A percentile compares a stretch with the other conserved stretches of the same genome.
Conservation (phyloP, 1,140 invertebrate species). For the Oedothorax gibbosus region DNA sequence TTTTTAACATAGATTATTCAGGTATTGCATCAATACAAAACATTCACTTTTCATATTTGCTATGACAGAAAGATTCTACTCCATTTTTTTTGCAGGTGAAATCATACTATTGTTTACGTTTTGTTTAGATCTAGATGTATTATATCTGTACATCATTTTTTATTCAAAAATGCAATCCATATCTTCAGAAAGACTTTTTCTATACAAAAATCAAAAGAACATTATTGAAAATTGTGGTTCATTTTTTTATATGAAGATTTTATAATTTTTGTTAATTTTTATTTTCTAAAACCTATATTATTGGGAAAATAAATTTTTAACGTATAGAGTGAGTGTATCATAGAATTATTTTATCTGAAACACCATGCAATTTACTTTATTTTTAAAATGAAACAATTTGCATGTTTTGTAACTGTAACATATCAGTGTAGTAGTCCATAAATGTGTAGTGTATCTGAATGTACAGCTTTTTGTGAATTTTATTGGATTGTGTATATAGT, state of each 20-base stretch:
- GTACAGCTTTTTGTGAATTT: slow-evolving; percentile 48
- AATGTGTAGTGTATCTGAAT: slow-evolving; percentile 46
- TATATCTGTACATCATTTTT: not conserved
- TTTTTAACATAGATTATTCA: no score
- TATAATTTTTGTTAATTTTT: not conserved
- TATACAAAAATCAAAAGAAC: not conserved
- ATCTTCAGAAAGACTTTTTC: slow-evolving; percentile 1
- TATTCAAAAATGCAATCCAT: slow-evolving; percentile 13
- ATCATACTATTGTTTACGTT: not conserved
- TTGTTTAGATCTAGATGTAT: not conserved
- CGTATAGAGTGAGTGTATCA: no score
- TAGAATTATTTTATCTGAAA: no score
- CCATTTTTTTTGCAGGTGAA: slow-evolving; percentile 1
- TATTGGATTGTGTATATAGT: slow-evolving; percentile 46
- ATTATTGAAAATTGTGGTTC: not conserved
- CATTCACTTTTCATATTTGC: not conserved
- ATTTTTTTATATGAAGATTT: not conserved
- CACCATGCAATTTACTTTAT: slow-evolving; percentile 30
- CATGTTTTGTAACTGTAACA: slow-evolving; percentile 46
- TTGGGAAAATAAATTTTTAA: no score
- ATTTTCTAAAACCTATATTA: no score
- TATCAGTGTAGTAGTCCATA: slow-evolving; percentile 55
- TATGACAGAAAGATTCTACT: slow-evolving; percentile 13
- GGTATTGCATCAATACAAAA: no score
- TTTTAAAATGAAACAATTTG: slow-evolving; percentile 44